phyloP scores from a whole-genome alignment of 2,888 invertebrate species.

The Pristionchus japonicus region DNA sequence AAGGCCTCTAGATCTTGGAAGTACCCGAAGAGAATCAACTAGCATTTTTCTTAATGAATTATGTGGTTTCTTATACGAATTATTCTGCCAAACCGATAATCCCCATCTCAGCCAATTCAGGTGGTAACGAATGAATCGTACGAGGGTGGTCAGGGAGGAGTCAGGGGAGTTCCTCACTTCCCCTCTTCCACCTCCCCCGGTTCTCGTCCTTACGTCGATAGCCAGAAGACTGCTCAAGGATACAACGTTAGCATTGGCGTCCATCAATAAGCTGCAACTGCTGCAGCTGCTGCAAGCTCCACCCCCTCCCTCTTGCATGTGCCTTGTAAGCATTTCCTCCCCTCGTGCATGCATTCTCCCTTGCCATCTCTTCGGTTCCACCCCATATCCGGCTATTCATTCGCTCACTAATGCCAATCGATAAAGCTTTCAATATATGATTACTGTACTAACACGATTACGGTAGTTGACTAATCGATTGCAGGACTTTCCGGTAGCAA shows the following conservation, averaged over 20 bases:
- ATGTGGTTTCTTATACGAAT: no score
- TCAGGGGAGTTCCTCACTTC: conserved; percentile 19
- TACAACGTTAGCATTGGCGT: conserved; percentile 48
- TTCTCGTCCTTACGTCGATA: conserved; percentile 2
- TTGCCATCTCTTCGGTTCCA: background rate
- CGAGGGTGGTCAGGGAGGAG: background rate
- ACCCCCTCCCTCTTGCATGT: conserved; percentile 40
- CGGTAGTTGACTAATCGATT: background rate
- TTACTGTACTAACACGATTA: background rate
- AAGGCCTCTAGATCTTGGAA: background rate
- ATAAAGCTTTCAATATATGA: background rate
- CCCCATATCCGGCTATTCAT: background rate
- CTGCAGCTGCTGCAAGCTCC: conserved; percentile 24
- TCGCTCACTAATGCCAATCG: conserved; percentile 34
- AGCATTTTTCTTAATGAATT: no score
- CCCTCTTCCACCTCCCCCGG: background rate
- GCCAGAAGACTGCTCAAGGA: conserved; percentile 42
- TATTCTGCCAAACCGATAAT: background rate
- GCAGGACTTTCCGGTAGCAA: conserved; percentile 34
- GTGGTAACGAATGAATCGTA: conserved; percentile 32
- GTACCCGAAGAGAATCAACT: no score
- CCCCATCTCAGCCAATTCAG: background rate
- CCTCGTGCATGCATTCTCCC: conserved; percentile 10
- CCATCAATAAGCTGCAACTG: conserved; percentile 32
- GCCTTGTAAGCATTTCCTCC: conserved; percentile 44